Base-by-base conservation (phyloP, 1,140 invertebrate species). In the Hermatobates lingyangjiaoensis region DNA sequence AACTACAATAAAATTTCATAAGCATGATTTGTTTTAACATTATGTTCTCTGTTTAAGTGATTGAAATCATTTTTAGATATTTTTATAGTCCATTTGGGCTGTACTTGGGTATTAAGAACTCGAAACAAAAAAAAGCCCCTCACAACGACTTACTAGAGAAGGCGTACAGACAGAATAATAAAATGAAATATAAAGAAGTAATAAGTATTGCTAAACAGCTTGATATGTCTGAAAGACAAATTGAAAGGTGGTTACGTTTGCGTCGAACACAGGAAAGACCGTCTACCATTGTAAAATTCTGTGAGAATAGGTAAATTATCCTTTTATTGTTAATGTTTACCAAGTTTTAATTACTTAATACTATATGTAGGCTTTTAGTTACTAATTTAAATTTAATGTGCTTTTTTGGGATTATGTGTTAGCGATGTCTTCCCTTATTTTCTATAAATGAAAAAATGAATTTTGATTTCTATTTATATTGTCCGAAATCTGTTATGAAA, bases 221-320 rank as follows among this genome's bases (percentile, higher is more conserved):
- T 50, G 86, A 92, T 65, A 78, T 84, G 75, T 74, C 74, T n/a
- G 85, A 88, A 63, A 73, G 89, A 48, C 80, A 89, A 66, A 81
- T 95, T 48, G 86, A 94, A 65, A 71, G 88, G 50, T 95, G 91
- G 91, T 74, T 91, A 64, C 73, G 90, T 49, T 70, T 83, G 23
- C 72, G 90, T 38, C 72, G 79, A 51, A 76, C 77, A 44, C 81
- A 86, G 66, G 87, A 89, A 60, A 88, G 81, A 62, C 88, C 88
- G 0, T 86, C 84, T 12, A 88, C 83, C 7, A 69, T 94, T 34
- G 77, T 80, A n/a, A 94, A 93, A 64, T 94, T 94, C 66, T 86
- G 82, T 62, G 89, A 94, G 69, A 88, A 82, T 63, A 75, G 79
- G 65, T 79, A 63, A 62, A 61, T 51, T 27, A 4, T 34, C 12